These are phyloP conservation scores for Drosophila novamexicana DNA, from an alignment of 1,140 invertebrate genomes.

Conservation along the genomic window DNA sequence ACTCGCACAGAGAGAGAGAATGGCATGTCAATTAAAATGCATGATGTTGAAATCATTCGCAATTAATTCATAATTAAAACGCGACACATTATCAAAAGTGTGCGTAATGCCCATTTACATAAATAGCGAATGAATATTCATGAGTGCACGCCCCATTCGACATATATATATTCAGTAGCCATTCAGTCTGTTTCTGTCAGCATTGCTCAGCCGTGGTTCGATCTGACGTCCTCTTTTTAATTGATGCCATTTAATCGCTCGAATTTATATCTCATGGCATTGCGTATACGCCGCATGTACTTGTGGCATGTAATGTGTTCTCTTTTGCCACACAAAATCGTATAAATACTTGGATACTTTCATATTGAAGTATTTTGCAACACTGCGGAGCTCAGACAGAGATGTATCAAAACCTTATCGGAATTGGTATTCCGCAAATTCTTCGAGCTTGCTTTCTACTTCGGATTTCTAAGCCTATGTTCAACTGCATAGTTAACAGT, in stretches of 20 bases:
- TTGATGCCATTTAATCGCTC: conserved; percentile 38
- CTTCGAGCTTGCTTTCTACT: neutral
- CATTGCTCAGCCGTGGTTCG: neutral
- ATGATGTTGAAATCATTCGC: conserved; percentile 81
- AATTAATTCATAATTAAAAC: conserved; percentile 82
- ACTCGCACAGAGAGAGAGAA: conserved; percentile 22
- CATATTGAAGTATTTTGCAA: too few species aligned
- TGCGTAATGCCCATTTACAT: conserved; percentile 60
- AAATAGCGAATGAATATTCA: conserved; percentile 77
- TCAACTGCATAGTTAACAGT: neutral
- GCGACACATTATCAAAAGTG: conserved; percentile 79
- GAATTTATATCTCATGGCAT: conserved; percentile 23
- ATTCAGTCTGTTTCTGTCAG: neutral
- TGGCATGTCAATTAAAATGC: conserved; percentile 81
- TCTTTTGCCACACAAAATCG: neutral
- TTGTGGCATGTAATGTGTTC: neutral
- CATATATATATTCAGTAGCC: neutral
- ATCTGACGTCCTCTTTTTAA: conserved; percentile 21
- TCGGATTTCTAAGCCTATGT: neutral
- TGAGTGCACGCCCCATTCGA: conserved; percentile 36
- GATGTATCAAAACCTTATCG: too few species aligned
- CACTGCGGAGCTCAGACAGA: too few species aligned
- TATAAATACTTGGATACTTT: too few species aligned
- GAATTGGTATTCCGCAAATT: too few species aligned
- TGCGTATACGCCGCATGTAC: conserved; percentile 24